Evolutionary conservation across 1,140 invertebrate genomes (phyloP).

Genomic region (Magallana gigas): DNA sequence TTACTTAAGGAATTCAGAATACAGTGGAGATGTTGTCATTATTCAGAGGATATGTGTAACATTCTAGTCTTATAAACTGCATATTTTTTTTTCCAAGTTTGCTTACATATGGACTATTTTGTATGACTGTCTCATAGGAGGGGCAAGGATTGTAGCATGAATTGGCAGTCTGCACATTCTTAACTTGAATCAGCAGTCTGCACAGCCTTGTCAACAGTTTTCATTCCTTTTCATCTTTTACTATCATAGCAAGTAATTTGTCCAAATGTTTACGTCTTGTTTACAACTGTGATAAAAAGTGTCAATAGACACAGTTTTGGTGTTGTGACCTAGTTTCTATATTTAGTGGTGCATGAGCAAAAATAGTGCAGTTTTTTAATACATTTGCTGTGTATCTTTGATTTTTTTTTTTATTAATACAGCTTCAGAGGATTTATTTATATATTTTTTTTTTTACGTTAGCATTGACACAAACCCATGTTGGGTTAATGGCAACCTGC

Average conservation of each 20-base stretch:
- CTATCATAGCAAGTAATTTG: neutral
- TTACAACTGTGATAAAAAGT: conserved; percentile 12
- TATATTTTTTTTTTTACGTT: conserved; percentile 9
- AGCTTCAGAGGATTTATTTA: conserved; percentile 21
- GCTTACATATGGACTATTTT: conserved; percentile 4
- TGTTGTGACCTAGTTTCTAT: conserved; percentile 32
- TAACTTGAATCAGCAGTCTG: neutral
- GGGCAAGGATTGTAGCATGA: neutral
- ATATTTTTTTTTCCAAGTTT: neutral
- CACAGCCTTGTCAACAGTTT: conserved; percentile 10
- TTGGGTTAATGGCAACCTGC: conserved; percentile 31
- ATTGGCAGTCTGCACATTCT: too few species aligned
- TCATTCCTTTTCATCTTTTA: conserved; percentile 20
- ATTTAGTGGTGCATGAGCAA: conserved; percentile 33
- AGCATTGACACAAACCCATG: conserved; percentile 29
- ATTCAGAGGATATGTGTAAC: neutral
- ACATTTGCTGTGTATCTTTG: conserved; percentile 30
- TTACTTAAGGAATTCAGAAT: neutral
- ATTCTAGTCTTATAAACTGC: conserved; percentile 23
- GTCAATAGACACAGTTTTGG: neutral
- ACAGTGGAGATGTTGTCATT: neutral
- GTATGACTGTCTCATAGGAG: conserved; percentile 1
- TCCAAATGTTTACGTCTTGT: conserved; percentile 20
- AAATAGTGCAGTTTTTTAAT: neutral
- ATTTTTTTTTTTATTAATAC: conserved; percentile 5